These are phyloP conservation scores for Penaeus chinensis DNA, from an alignment of 1,140 invertebrate genomes.

Conservation along the genomic window DNA sequence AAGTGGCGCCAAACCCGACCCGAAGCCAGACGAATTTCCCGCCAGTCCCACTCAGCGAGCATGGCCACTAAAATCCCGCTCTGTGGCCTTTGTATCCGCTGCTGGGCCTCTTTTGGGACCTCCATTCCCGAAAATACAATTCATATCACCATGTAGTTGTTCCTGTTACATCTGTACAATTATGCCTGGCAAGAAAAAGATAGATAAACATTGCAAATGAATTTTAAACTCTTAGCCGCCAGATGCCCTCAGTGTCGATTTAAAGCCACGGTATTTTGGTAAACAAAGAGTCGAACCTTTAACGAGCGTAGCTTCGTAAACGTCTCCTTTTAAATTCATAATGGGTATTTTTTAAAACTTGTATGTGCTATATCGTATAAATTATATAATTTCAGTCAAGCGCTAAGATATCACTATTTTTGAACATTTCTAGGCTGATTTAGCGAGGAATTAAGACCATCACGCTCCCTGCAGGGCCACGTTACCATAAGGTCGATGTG, in stretches of 20 bases:
- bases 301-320: slow-evolving; percentile 6
- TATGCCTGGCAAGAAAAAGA: slow-evolving; percentile 7
- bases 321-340: not conserved
- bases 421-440: not conserved
- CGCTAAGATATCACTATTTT: too few relatives aligned
- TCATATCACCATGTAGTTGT: not conserved
- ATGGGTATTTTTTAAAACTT: not conserved
- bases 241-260: slow-evolving; percentile 53
- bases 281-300: slow-evolving; percentile 51
- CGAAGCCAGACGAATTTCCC: slow-evolving; percentile 57
- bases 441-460: not conserved
- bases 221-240: slow-evolving; percentile 51
- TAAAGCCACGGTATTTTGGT: slow-evolving; percentile 61
- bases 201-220: slow-evolving; percentile 54
- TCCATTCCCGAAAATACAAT: not conserved
- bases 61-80: slow-evolving; percentile 8
- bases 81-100: not conserved
- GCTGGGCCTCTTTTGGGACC: not conserved
- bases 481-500: slow-evolving; percentile 56
- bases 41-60: slow-evolving; percentile 60
- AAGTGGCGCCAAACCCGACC: slow-evolving; percentile 59
- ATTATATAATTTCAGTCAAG: too few relatives aligned
- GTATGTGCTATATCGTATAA: too few relatives aligned
- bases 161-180: not conserved
- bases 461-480: slow-evolving; percentile 26